phyloP scores from a whole-genome alignment of 53 echinoderm and acorn worm genomes.

The Stichopus horrens region DNA sequence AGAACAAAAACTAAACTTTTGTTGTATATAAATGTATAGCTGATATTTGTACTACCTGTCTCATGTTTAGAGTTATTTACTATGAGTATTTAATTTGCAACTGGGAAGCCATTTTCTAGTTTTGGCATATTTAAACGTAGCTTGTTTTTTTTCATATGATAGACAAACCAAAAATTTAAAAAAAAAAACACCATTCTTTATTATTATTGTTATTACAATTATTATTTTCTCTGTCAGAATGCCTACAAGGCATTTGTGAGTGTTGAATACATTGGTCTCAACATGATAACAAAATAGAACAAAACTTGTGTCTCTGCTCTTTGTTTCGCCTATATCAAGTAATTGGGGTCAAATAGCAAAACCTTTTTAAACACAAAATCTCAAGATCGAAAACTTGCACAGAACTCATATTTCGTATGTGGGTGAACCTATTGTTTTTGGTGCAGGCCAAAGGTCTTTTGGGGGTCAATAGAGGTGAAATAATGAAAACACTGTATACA shows the following conservation, averaged over 20 bases:
- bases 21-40: slow-evolving; percentile 36
- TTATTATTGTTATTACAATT: background rate
- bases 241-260: background rate
- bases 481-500: no score
- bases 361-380: no score
- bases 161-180: slow-evolving; percentile 29
- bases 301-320: background rate
- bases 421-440: no score
- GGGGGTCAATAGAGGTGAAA: no score
- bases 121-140: slow-evolving; percentile 32
- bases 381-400: no score
- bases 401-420: no score
- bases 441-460: no score
- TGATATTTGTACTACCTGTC: slow-evolving; percentile 33
- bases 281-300: background rate
- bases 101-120: slow-evolving; percentile 30
- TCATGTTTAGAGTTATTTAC: slow-evolving; percentile 16
- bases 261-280: slow-evolving; percentile 36
- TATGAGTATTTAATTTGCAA: slow-evolving; percentile 20
- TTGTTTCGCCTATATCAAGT: background rate
- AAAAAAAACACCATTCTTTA: slow-evolving; percentile 19
- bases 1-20: background rate
- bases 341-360: no score
- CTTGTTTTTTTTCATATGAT: slow-evolving; percentile 32
- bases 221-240: slow-evolving; percentile 2